Conservation (phyloP, 2,888 invertebrate genomes). For the Xestoiulus laeticollis region DNA sequence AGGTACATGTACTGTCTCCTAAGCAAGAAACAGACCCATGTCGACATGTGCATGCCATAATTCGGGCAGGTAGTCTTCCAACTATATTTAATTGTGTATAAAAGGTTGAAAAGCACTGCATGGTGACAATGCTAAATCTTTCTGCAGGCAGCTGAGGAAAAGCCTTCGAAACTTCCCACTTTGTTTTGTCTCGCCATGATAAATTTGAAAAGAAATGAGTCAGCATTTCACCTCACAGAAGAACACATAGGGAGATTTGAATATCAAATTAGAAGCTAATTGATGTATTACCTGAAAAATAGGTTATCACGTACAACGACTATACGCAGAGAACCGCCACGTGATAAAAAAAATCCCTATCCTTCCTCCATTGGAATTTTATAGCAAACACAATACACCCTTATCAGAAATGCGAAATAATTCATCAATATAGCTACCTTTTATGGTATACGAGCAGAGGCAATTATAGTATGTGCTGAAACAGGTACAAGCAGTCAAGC, state of each 20-base stretch:
- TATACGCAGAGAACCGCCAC: background rate
- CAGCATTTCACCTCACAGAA: background rate
- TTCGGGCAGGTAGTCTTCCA: too few relatives aligned
- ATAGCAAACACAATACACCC: background rate
- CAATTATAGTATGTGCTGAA: background rate
- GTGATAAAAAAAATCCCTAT: background rate
- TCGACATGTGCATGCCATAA: too few relatives aligned
- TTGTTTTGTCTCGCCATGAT: background rate
- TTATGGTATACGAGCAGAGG: background rate
- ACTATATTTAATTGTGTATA: too few relatives aligned
- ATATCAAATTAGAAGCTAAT: constrained; percentile 37
- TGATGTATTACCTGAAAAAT: background rate
- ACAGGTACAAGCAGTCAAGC: background rate
- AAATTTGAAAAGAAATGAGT: background rate
- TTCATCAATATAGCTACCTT: background rate
- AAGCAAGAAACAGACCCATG: too few relatives aligned
- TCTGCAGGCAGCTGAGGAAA: background rate
- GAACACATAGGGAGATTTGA: background rate
- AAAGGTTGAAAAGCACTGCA: too few relatives aligned
- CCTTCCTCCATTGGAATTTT: background rate
- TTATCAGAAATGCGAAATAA: background rate
- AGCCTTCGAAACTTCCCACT: background rate
- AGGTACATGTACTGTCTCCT: too few relatives aligned
- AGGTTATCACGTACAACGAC: background rate
- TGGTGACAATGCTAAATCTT: too few relatives aligned